Percentiles rank a stretch among this genome's conserved stretches.
Conservation (phyloP, 2,797 vertebrate genomes). For the Betta splendens region DNA sequence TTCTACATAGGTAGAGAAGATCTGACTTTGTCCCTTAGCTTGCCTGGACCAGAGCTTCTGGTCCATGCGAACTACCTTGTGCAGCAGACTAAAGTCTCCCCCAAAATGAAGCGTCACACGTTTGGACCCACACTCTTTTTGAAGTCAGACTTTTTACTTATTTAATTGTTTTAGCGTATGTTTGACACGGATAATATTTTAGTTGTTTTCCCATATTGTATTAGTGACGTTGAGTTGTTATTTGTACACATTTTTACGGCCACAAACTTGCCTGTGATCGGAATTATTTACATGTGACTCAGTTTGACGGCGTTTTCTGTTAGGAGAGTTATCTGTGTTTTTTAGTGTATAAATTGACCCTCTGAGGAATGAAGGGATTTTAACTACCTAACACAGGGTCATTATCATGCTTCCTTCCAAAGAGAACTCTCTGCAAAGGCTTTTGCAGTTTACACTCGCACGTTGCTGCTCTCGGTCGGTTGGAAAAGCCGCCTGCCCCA, state of each 20-base stretch:
- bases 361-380: not conserved
- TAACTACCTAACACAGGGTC: not conserved
- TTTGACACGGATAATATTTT: accelerated
- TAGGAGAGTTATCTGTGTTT: not conserved
- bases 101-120: not conserved
- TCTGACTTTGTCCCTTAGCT: accelerated
- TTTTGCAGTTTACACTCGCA: slow-evolving; percentile 8
- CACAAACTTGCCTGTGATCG: slow-evolving; percentile 10
- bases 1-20: slow-evolving; percentile 5
- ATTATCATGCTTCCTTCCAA: slow-evolving; percentile 43
- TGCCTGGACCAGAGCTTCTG: too few relatives aligned
- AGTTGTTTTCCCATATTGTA: accelerated
- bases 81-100: slow-evolving; percentile 50
- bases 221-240: accelerated
- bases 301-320: not conserved
- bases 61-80: slow-evolving; percentile 17
- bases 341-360: not conserved
- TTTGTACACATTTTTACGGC: not conserved
- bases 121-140: slow-evolving; percentile 5
- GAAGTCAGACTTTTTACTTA: too few relatives aligned
- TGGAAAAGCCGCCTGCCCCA: slow-evolving; percentile 33
- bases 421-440: not conserved
- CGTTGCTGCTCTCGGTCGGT: not conserved
- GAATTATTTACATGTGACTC: slow-evolving; percentile 64
- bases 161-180: accelerated